Evolutionary conservation across 2,888 invertebrate species (phyloP), one percentile per base, ranked within the genome.

Genomic region (Cephalotes varians): DNA sequence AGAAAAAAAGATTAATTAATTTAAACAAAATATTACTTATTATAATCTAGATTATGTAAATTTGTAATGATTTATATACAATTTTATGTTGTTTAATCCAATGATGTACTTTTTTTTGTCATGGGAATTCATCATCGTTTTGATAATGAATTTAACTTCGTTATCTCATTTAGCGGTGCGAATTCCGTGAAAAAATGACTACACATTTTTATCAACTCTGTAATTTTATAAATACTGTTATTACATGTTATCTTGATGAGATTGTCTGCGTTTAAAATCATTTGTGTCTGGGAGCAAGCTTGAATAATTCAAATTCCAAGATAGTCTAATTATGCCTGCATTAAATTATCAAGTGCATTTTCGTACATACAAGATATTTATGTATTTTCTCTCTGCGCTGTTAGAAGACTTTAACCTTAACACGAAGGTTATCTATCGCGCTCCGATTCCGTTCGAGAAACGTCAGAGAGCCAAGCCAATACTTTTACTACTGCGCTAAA

Each of bases 351-450:
- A 12, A 67, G 3, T 67, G n/a, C 44, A 69, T 58, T 79, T 79
- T 69, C 34, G 44, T 54, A 37, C 25, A 12, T 51, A 51, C 9
- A 10, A 51, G 1, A 10, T n/a, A 49, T 28, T 25, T 37, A 58
- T 10, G 51, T 40, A 54, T 56, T 67, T 67, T 67, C 65, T 54
- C 54, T 54, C n/a, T 40, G 40, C 40, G 40, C 2, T n/a, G 37
- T 2, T 18, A 25, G 31, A 31, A 67, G 67, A 31, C 77, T 79
- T 76, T 79, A 79, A 79, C 56, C 77, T 79, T 44, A 67, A 79
- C 21, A 69, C 69, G 77, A 69, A 79, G 69, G 69, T 79, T 79
- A 69, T 79, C 77, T 79, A 69, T 79, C 56, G 77, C 56, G 69
- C 44, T 79, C 77, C 69, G 77, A 79, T 79, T 79, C 69, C 44